Evolutionary conservation across 1,140 invertebrate genomes (phyloP).

Genomic region (Sarcophaga peregrina): DNA sequence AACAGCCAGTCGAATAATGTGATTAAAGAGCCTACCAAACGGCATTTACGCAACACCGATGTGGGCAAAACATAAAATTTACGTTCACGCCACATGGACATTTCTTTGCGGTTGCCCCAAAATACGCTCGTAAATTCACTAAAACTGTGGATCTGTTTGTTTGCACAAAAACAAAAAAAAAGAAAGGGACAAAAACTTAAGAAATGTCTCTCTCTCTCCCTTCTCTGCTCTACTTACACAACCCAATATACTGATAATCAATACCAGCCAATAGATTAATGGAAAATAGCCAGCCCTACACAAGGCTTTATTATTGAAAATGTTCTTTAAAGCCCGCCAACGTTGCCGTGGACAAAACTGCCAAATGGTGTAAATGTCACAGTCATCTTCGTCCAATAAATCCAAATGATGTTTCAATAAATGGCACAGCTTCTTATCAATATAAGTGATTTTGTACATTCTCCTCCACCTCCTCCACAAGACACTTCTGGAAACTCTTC

Average conservation of each 20-base stretch:
- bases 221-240: slow-evolving; percentile 33
- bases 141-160: slow-evolving; percentile 36
- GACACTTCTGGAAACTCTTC: too few relatives aligned
- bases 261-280: slow-evolving; percentile 45
- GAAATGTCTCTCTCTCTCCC: too few relatives aligned
- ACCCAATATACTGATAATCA: slow-evolving; percentile 40
- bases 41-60: slow-evolving; percentile 41
- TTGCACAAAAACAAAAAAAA: background rate
- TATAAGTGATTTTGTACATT: slow-evolving; percentile 46
- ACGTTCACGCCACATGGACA: slow-evolving; percentile 39
- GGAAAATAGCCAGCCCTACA: slow-evolving; percentile 44
- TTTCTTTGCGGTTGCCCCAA: slow-evolving; percentile 24
- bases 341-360: slow-evolving; percentile 40
- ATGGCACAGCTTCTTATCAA: slow-evolving; percentile 44
- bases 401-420: slow-evolving; percentile 43
- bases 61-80: slow-evolving; percentile 43
- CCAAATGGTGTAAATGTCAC: slow-evolving; percentile 45
- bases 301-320: background rate
- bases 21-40: slow-evolving; percentile 40
- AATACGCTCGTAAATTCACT: slow-evolving; percentile 37
- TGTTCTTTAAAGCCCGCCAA: slow-evolving; percentile 33
- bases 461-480: background rate
- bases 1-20: slow-evolving; percentile 42
- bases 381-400: slow-evolving; percentile 24
- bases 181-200: background rate